Evolutionary conservation across 2,113 vertebrate species (phyloP).

Genomic region (Bubalus kerabau): DNA sequence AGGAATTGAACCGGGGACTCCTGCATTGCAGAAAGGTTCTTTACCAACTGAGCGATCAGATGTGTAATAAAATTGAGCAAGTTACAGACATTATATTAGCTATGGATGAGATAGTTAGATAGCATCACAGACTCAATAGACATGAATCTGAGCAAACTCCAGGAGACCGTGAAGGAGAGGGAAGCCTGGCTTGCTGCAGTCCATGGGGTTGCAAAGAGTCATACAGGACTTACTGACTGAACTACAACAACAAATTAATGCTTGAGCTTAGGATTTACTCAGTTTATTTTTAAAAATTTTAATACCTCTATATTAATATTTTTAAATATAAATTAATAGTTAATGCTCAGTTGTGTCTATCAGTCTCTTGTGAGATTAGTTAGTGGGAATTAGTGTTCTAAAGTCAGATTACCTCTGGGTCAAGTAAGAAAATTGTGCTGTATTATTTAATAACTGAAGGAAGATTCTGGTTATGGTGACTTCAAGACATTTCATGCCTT

Average conservation of each 20-base stretch:
- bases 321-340: not conserved
- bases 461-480: not conserved
- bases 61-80: not conserved
- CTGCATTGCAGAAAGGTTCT: not conserved
- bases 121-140: not conserved
- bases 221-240: not conserved
- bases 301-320: not conserved
- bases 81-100: not conserved
- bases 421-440: not conserved
- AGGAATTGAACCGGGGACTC: not conserved
- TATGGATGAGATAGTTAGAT: not conserved
- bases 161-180: not conserved
- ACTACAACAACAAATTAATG: not conserved
- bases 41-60: not conserved
- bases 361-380: not conserved
- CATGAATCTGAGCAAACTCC: not conserved
- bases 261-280: not conserved
- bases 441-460: not conserved
- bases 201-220: not conserved
- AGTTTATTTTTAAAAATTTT: not conserved
- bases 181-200: not conserved
- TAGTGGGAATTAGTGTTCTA: not conserved
- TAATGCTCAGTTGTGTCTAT: not conserved
- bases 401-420: not conserved
- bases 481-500: not conserved